Evolutionary conservation across 1,140 invertebrate species (phyloP), one percentile per base, ranked within the genome.

Genomic region (Pseudomyrmex sp.): DNA sequence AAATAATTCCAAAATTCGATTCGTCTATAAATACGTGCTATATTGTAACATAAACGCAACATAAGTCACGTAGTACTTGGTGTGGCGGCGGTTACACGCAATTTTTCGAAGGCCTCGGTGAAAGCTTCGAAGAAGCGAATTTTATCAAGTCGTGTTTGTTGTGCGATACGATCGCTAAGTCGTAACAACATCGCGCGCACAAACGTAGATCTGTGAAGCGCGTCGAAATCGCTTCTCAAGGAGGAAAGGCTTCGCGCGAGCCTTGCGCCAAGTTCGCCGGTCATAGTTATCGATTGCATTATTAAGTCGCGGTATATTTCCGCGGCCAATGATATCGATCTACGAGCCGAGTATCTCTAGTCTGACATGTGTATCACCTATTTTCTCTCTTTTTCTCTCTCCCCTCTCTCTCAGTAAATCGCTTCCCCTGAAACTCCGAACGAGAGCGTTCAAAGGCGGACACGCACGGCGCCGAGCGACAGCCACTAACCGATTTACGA

Each of bases 241-340:
- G 50, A 63, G 26, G 66, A 46, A 66, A 73, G 48, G 54, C 59
- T 48, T 54, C 48, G 72, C 69, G 35, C 54, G 18, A 69, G 86
- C 65, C 61, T 23, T 26, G 59, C 58, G n/a, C 54, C 76, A 80
- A 70, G 76, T 80, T 80, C 54, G 54, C 76, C 76, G 56, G 76
- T 62, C 83, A 73, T 77, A 82, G 88, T 91, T 92, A 92, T 91
- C 91, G 88, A 88, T 83, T 91, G 90, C 91, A 91, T 91, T 92
- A 91, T 92, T 92, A 91, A 91, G 87, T 84, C 73, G 5, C 35
- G 82, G 86, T 89, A 85, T 91, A 92, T 93, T 91, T 92, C 90
- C 88, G 91, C 82, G 82, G 84, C 62, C 79, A 76, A 85, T 86
- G 89, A 12, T 90, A 87, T 88, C 86, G 89, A 90, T 90, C 85